These are phyloP conservation scores for Castor canadensis DNA, from an alignment of 2,113 vertebrate genomes.

Conservation along the genomic window DNA sequence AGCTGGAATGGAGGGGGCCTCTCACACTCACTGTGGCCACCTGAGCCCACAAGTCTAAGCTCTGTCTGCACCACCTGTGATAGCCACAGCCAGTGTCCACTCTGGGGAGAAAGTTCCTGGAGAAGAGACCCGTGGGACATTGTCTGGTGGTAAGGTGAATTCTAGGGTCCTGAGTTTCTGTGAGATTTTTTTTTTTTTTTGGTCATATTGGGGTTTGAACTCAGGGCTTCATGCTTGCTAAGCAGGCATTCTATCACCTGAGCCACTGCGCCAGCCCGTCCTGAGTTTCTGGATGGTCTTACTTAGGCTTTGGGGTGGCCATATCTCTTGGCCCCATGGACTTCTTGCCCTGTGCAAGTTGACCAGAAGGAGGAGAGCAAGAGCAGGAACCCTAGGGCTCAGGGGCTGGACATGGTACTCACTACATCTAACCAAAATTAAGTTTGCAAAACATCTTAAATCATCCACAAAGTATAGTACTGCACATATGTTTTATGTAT, in stretches of 20 bases:
- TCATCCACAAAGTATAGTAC: neutral
- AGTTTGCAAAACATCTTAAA: slow-evolving; percentile 18
- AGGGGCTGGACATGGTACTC: neutral
- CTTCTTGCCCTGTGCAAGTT: neutral
- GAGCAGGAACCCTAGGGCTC: neutral
- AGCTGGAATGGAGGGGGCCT: too few species aligned
- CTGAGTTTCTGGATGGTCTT: too few species aligned
- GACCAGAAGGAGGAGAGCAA: neutral
- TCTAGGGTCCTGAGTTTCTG: neutral
- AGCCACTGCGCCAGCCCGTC: too few species aligned
- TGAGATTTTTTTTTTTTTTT: too few species aligned
- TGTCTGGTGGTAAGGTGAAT: neutral
- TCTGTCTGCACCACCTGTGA: neutral
- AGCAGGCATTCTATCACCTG: too few species aligned
- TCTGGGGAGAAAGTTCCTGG: neutral
- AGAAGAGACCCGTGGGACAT: neutral
- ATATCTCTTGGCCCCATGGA: neutral
- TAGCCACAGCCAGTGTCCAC: neutral
- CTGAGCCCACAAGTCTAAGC: neutral
- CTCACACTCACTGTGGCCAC: neutral
- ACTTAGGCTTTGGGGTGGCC: neutral
- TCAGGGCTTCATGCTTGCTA: too few species aligned
- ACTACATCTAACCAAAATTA: neutral
- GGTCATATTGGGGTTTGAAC: too few species aligned
- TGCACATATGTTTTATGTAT: neutral